Conservation (phyloP, 2,797 vertebrate genomes). For the Chelmon rostratus region DNA sequence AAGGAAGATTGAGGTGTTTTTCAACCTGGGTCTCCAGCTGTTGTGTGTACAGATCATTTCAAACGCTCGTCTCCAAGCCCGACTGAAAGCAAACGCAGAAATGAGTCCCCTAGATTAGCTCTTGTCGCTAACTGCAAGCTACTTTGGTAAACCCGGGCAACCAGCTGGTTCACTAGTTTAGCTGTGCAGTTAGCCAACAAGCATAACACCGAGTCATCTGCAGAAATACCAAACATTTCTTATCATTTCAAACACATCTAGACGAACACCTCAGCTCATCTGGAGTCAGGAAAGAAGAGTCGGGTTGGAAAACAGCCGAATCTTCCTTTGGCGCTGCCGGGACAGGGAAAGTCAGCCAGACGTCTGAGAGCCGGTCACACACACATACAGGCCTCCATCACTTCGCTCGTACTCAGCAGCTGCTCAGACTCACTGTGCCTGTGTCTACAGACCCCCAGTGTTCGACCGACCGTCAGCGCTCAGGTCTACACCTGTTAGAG, state of each 20-base stretch:
- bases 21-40: not conserved
- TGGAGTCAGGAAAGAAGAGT: not conserved
- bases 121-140: not conserved
- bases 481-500: constrained; percentile 51
- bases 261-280: too few relatives aligned
- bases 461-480: too few relatives aligned
- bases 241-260: too few relatives aligned
- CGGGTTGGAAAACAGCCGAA: not conserved
- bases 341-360: not conserved
- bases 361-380: not conserved
- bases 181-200: not conserved
- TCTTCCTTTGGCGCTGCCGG: not conserved
- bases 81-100: not conserved
- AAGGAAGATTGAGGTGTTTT: not conserved
- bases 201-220: not conserved
- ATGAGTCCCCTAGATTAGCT: not conserved
- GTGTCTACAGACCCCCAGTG: constrained; percentile 36
- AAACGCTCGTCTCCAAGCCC: not conserved
- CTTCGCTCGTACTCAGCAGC: not conserved
- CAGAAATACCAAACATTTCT: not conserved
- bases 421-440: not conserved
- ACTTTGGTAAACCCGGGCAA: not conserved
- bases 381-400: not conserved
- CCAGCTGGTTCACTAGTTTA: not conserved
- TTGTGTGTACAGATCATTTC: too few relatives aligned